Evolutionary conservation across 2,113 vertebrate species (phyloP).

Genomic region (Acrocephalus kingi): DNA sequence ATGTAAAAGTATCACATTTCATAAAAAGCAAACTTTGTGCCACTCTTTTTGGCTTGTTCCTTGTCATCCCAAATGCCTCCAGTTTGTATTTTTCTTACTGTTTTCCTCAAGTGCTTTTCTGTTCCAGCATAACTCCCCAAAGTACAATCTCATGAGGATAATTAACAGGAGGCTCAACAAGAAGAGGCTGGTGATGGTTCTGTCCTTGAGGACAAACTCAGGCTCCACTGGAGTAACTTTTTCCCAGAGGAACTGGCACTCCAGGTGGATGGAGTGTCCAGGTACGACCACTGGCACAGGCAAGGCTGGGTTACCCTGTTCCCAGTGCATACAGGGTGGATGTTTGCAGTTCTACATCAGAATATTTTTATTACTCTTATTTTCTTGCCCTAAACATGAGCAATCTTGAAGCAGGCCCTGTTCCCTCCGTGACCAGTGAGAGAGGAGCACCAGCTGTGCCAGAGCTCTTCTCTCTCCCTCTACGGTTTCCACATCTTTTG

Average conservation of each 20-base stretch:
- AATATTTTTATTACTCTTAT: not conserved
- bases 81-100: not conserved
- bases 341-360: not conserved
- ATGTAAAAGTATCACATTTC: not conserved
- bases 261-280: accelerated
- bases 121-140: not conserved
- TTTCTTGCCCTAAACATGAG: not conserved
- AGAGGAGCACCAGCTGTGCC: not conserved
- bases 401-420: not conserved
- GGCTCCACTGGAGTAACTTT: not conserved
- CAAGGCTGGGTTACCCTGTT: not conserved
- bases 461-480: not conserved
- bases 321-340: not conserved
- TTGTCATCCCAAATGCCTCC: not conserved
- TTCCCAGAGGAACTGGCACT: not conserved
- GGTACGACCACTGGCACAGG: accelerated
- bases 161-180: not conserved
- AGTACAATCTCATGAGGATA: not conserved
- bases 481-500: not conserved
- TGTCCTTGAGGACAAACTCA: not conserved
- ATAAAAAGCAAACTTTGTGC: not conserved
- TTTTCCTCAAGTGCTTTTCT: not conserved
- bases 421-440: not conserved
- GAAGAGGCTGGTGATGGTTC: not conserved
- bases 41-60: not conserved